These are phyloP conservation scores for Himalopsyche kuldschensis DNA, from an alignment of 2,888 invertebrate genomes.

Conservation along the genomic window DNA sequence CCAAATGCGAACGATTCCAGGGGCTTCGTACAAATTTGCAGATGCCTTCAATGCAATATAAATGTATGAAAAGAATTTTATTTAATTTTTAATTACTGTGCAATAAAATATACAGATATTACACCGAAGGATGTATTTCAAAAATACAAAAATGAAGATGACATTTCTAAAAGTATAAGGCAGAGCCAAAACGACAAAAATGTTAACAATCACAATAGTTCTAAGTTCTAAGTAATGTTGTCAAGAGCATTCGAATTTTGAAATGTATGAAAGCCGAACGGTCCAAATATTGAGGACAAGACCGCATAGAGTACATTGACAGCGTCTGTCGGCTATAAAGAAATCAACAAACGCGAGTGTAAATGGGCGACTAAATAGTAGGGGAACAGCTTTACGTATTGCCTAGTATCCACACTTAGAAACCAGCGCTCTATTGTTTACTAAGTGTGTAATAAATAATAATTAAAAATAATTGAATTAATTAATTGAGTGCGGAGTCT, in stretches of 20 bases:
- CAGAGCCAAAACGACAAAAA: too few relatives aligned
- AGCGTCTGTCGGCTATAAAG: neutral
- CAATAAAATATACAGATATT: too few relatives aligned
- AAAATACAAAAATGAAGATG: too few relatives aligned
- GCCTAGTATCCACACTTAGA: neutral
- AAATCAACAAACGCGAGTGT: neutral
- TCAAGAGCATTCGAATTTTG: too few relatives aligned
- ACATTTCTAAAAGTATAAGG: too few relatives aligned
- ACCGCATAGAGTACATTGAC: neutral
- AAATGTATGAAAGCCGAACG: too few relatives aligned
- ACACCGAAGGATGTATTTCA: too few relatives aligned
- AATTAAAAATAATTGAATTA: conserved; percentile 28
- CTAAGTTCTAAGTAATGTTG: too few relatives aligned
- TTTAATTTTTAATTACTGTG: too few relatives aligned
- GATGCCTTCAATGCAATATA: neutral
- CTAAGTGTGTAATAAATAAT: conserved; percentile 13
- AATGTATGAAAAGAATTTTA: too few relatives aligned
- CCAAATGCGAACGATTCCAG: neutral
- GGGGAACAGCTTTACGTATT: neutral
- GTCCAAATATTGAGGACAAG: neutral
- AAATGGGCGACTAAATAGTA: neutral
- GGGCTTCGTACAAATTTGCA: neutral
- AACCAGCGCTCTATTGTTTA: neutral
- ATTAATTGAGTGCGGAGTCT: neutral
- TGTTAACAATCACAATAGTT: too few relatives aligned